Base-by-base conservation (phyloP, 2,113 vertebrate species). In the Actenoides hombroni region DNA sequence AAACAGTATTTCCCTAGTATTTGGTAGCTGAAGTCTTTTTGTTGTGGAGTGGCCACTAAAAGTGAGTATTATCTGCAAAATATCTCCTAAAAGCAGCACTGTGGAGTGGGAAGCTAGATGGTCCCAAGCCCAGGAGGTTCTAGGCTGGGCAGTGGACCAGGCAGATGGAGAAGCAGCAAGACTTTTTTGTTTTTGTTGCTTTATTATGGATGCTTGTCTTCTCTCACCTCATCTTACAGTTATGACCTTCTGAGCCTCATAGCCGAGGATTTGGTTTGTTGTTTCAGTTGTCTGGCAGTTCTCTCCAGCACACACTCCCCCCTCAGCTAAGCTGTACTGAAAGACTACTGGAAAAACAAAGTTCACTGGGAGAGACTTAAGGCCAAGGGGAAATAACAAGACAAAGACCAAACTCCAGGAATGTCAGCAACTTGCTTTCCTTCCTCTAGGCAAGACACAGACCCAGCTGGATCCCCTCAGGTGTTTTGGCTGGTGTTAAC, bases 141-240 rank as follows among this genome's bases (percentile, higher is more conserved):
- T 73, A 83, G 24, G n/a, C 68, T 48, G 37, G 26, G 80, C 40
- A 20, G 24, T 2, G 18, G 20, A n/a, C 37, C 28, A 59, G 68
- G 42, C 35, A 77, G 57, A 56, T 9, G 24, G 10, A 78, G 57
- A 59, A 70, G 26, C 23, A 63, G 39, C 40, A 77, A 53, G 10
- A 16, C 16, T 18, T 61, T 39, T n/a, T 54, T 6, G 0, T 49
- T 70, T 77, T 65, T 76, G 42, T 42, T 16, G 42, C 16, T 42
- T 42, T 42, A 12, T 4, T n/a, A 6, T 1, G 0, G 33, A 13
- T 18, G 6, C 23, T 33, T 4, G 29, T 57, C 29, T 69, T 65
- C 61, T 73, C 71, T 63, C 16, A 24, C 37, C 11, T 61, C 19
- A 3, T 20, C 46, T 64, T 48, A 5, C 54, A 37, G 26, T 5